Evolutionary conservation across 2,888 invertebrate genomes (phyloP), one percentile per base, ranked within the genome.

Genomic region (Macrosiphum euphorbiae): DNA sequence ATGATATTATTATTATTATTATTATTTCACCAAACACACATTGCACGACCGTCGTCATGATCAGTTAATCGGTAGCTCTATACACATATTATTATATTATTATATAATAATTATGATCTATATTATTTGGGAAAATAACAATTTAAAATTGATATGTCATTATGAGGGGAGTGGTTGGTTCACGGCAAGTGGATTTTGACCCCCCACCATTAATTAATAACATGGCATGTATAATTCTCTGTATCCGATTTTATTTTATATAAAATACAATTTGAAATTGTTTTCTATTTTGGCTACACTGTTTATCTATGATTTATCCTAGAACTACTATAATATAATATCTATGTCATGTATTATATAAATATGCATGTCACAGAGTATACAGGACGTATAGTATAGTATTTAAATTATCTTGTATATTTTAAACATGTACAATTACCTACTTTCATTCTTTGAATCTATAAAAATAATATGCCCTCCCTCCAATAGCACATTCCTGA

Each of bases 11-110:
- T 26, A 78, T 90, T 26, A 78, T 44, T 41, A 61, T 52, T 86
- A 47, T 86, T 91, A 91, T 91, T 55, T 55, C 90, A 67, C 35
- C 44, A 84, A 55, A 85, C 20, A 85, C 44, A 44, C 55, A 35
- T 8, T 78, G 78, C 78, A 78, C 78, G 35, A 20, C 78, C 86
- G 24, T 85, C 55, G 50, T 94, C 61, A 78, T 94, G 87, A 91
- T 91, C 84, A 88, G 88, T 91, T 85, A 78, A 88, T 47, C 86
- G 67, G 44, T 10, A 55, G 41, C 26, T 41, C 20, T 86, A 86
- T 13, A 35, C 20, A 20, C 7, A 35, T 67, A 26, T 44, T 44
- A 44, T 55, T 55, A 55, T 55, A 20, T 55, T 58, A 55, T 55
- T 67, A 67, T n/a, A 67, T n/a, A n/a, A 67, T 61, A 61, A 20